Evolutionary conservation across 2,797 vertebrate species (phyloP), one percentile per base, ranked within the genome.

Genomic region (Peromyscus nudipes): DNA sequence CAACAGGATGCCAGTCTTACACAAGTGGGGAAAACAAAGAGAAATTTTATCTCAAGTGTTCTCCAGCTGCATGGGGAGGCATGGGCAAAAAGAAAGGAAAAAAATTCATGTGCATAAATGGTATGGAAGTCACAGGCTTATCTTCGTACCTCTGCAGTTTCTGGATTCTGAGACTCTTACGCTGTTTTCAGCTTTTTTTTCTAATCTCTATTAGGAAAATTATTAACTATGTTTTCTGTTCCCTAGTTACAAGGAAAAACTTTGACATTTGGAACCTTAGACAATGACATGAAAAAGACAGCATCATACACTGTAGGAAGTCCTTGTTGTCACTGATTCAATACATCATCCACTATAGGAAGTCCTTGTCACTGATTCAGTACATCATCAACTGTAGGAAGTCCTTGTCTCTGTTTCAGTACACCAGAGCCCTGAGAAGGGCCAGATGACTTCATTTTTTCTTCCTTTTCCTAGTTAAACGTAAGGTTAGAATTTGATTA

Each of bases 191-290:
- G 80, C 14, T 79, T 27, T 49, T 49, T 92, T 57, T 75, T 73
- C 85, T 83, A 46, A 57, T 21, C 10, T 25, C 46, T 82, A 3
- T 37, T n/a, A 64, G 71, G 52, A 96, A 92, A 64, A 94, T 91
- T 69, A 64, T 46, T 95, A 82, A 85, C 73, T 93, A 85, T 64
- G 46, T 90, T 85, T 62, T 89, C n/a, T 46, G 5, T 64, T 96
- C 57, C 34, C 6, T 67, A 62, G 23, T 25, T 37, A 13, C 10
- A 57, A 87, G 14, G 19, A 94, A 87, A 93, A 81, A 25, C 2
- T 34, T 85, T 10, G 43, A 79, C 31, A 57, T 29, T 69, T 60
- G 29, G 83, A 67, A 80, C 89, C 17, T 43, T 65, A 55, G 57
- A 96, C 9, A 79, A 76, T 14, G 46, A 19, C 60, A 11, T 79